A percentile compares a stretch with the other conserved stretches of the same genome.
Evolutionary conservation across 2,113 vertebrate species (phyloP).

Genomic region (Chloroceryle aenea): DNA sequence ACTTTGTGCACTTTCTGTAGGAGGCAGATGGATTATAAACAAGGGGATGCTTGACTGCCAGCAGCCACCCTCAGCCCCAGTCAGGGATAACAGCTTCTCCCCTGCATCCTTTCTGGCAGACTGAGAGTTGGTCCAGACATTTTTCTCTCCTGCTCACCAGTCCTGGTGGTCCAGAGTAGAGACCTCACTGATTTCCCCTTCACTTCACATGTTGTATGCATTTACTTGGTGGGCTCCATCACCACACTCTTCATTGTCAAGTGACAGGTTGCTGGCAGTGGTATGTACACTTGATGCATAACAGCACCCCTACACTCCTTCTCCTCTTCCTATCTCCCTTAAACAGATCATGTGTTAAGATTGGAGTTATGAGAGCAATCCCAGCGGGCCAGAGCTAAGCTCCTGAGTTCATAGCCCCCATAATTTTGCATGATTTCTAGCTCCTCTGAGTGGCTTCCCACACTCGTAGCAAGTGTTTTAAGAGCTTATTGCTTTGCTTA

Average conservation of each 20-base stretch:
- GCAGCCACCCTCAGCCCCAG: neutral
- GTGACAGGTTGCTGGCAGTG: conserved; percentile 52
- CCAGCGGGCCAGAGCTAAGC: conserved; percentile 1
- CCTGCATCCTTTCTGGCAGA: neutral
- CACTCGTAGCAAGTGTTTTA: conserved; percentile 10
- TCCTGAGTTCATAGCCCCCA: neutral
- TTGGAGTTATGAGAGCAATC: conserved; percentile 4
- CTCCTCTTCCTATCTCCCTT: neutral
- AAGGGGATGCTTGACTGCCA: neutral
- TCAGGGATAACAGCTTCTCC: neutral
- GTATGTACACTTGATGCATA: conserved; percentile 37
- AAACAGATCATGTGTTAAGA: conserved; percentile 35
- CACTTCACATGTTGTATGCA: neutral
- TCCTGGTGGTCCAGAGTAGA: neutral
- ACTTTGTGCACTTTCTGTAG: neutral
- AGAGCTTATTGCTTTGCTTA: neutral
- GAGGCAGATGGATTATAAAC: neutral
- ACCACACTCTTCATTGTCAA: neutral
- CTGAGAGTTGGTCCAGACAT: neutral
- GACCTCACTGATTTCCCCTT: neutral
- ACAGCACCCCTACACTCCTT: conserved; percentile 33
- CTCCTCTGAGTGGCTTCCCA: conserved; percentile 2
- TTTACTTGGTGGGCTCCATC: neutral
- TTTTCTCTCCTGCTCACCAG: neutral
- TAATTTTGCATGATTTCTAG: conserved; percentile 24